These are phyloP conservation scores for Aphis gossypii DNA, from an alignment of 1,140 invertebrate species.

Conservation along the genomic window DNA sequence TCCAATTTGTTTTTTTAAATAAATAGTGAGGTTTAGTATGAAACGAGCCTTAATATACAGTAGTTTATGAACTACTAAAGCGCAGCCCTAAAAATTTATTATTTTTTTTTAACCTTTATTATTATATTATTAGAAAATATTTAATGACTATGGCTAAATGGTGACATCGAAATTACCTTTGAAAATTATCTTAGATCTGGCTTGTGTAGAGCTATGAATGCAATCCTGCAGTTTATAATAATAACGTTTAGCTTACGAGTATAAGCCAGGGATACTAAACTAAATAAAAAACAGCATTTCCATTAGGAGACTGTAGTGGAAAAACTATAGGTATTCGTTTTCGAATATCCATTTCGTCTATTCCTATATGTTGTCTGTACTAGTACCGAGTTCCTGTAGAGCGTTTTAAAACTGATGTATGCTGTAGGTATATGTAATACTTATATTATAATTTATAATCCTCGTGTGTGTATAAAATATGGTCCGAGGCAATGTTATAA, in stretches of 20 bases:
- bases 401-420: not conserved
- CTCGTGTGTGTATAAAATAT: not conserved
- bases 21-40: too few relatives aligned
- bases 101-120: too few relatives aligned
- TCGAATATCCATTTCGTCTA: not conserved
- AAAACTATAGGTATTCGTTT: not conserved
- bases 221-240: not conserved
- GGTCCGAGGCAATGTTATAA: slow-evolving; percentile 1
- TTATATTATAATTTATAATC: slow-evolving; percentile 3
- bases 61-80: too few relatives aligned
- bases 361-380: too few relatives aligned
- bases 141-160: too few relatives aligned
- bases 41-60: too few relatives aligned
- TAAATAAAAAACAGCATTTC: not conserved
- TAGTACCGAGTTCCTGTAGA: not conserved
- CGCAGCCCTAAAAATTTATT: too few relatives aligned
- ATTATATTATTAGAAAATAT: too few relatives aligned
- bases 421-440: not conserved
- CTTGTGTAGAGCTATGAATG: not conserved
- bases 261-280: not conserved
- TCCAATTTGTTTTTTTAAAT: too few relatives aligned
- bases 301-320: not conserved
- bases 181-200: too few relatives aligned
- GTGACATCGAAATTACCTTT: too few relatives aligned
- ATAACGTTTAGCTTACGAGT: not conserved